Base-by-base conservation (phyloP, 1,140 invertebrate species). In the Eupristina koningsbergeri region DNA sequence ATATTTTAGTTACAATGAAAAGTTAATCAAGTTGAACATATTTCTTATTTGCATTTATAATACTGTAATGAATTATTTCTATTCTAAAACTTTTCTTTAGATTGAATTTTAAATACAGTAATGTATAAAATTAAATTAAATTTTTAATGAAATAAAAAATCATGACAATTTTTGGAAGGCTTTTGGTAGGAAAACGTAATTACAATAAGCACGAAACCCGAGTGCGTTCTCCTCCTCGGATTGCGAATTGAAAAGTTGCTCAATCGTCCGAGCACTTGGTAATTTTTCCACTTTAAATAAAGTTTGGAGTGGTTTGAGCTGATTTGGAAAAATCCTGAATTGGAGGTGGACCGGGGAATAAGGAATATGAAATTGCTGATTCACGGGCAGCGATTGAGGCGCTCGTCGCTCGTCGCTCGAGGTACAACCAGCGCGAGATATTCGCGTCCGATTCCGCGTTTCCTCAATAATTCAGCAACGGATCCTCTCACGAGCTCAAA, bases 381-480 rank as follows among this genome's bases (percentile, higher is more conserved):
- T 64, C 50, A 29, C 39, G 39, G 53, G 71, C 13, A 45, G 47
- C 47, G 47, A 50, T 50, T 15, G 47, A 50, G 15, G 47, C 47
- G 8, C 7, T 31, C 45, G 64, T 11, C 34, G 53, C 50, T 31
- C 45, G n/a, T n/a, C n/a, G n/a, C n/a, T n/a, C n/a, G n/a, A n/a
- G n/a, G n/a, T n/a, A 15, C 41, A 36, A 67, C 6, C n/a, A 22
- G 17, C 45, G 45, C 19, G 36, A 31, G n/a, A 63, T 67, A 86
- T 87, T 82, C 87, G 85, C 76, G 77, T 80, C 84, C 88, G 87
- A 87, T 88, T 81, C 86, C 85, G 81, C 76, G 47, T 13, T 13
- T 84, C 84, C 39, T 89, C 87, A 88, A 89, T 89, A 88, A 88
- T 89, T 88, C 88, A 89, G 82, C 50, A 81, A 84, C 83, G 85